Evolutionary conservation across 2,888 invertebrate species (phyloP), one percentile per base, ranked within the genome.

Genomic region (Plagodis dolabraria): DNA sequence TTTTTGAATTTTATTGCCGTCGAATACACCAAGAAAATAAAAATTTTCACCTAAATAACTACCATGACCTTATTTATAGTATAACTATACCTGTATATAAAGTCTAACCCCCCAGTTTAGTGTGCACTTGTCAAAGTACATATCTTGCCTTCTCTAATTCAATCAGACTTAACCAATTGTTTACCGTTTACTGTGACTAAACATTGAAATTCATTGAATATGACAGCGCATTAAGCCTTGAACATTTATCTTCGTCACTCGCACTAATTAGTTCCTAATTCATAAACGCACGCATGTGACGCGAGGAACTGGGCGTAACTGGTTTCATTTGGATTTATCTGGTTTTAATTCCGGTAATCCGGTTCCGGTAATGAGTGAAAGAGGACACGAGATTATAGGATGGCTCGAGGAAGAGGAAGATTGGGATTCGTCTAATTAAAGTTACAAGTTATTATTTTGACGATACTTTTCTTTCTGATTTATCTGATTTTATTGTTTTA

Each of bases 231-330:
- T 77, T 75, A 77, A 65, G 63, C 67, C 57, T 50, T 59, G 68
- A 65, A 63, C 75, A 79, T 79, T 75, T 76, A 79, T 79, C 79
- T 76, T 76, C 72, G 79, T 79, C 79, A 76, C 64, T 59, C 51
- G 36, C 70, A 69, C 74, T 79, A 79, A 79, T 79, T 79, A 79
- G 77, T 76, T 65, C 70, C 70, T 74, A 75, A 78, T 79, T 78
- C 76, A 76, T 76, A 74, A 71, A 57, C 68, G 71, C 71, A 71
- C 70, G 66, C 57, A 64, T 69, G 72, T 70, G 66, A 58, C 64
- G 54, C 66, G 63, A 54, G 60, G 34, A 48, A 33, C 35, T 55
- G 40, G 48, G 47, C 47, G 40, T 48, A 52, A 12, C 53, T 43
- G 56, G 52, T 42, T 56, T 40, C 34, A 53, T 46, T 45, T 33